Conservation (phyloP, 2,797 vertebrate species). For the Sebastes melanostomus region DNA sequence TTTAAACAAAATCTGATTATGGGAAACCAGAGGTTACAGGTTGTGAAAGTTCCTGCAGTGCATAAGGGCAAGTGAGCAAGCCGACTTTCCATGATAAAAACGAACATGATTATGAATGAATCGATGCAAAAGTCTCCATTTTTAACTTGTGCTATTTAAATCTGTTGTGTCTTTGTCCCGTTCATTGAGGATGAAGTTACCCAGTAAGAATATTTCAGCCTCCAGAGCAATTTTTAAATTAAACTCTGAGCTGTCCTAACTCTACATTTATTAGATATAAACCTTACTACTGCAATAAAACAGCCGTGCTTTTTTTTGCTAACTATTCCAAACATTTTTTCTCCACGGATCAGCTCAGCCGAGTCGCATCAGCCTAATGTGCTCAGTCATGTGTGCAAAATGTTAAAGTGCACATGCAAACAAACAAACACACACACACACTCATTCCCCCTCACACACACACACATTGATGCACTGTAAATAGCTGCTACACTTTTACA, state of each 20-base stretch:
- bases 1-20: not conserved
- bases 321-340: conserved; percentile 1
- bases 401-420: conserved; percentile 60
- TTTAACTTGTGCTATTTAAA: conserved; percentile 56
- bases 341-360: conserved; percentile 21
- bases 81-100: not conserved
- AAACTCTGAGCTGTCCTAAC: not conserved
- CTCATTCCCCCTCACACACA: not conserved
- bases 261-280: conserved; percentile 25
- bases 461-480: conserved; percentile 36
- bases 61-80: not conserved
- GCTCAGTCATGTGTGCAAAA: conserved; percentile 66
- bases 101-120: conserved; percentile 8
- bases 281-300: conserved; percentile 19
- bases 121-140: not conserved
- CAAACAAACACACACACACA: conserved; percentile 18
- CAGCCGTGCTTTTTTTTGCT: conserved; percentile 1
- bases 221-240: conserved; percentile 12
- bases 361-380: conserved; percentile 44
- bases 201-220: conserved; percentile 14
- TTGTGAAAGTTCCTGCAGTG: conserved; percentile 16
- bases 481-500: conserved; percentile 54
- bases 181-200: conserved; percentile 14
- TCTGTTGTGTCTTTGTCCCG: not conserved
- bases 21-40: not conserved